phyloP scores from a whole-genome alignment of 1,140 invertebrate species.

The Eupeodes corollae region DNA sequence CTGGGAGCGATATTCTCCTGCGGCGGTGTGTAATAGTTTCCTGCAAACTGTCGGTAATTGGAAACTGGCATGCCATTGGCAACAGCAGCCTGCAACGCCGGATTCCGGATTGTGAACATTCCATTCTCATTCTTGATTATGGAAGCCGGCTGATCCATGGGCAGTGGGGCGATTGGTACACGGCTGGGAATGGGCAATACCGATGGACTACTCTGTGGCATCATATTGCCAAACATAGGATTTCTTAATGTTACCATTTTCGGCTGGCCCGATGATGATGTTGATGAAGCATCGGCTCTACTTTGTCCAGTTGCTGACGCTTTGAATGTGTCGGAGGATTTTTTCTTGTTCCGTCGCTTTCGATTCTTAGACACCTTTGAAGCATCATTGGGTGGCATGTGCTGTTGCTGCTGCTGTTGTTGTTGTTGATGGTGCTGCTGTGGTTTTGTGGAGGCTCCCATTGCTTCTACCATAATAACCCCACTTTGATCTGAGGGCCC shows the following conservation, averaged over 20 bases:
- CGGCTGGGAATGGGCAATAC: slow-evolving; percentile 6
- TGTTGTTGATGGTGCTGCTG: slow-evolving; percentile 6
- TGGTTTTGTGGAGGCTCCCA: slow-evolving; percentile 16
- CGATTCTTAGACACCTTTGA: slow-evolving; percentile 38
- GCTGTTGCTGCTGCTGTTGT: slow-evolving; percentile 7
- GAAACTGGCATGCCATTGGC: slow-evolving; percentile 27
- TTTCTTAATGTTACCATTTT: slow-evolving; percentile 66
- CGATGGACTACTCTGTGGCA: not conserved
- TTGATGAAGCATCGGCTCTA: not conserved
- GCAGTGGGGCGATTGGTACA: slow-evolving; percentile 17
- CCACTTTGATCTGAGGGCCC: slow-evolving; percentile 17
- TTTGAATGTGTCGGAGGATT: slow-evolving; percentile 13
- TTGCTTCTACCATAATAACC: slow-evolving; percentile 34
- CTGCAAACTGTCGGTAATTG: slow-evolving; percentile 27
- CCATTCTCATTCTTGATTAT: slow-evolving; percentile 60
- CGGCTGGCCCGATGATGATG: slow-evolving; percentile 26
- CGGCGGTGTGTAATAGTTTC: slow-evolving; percentile 28
- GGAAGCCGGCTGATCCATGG: slow-evolving; percentile 41
- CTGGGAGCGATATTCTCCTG: slow-evolving; percentile 29
- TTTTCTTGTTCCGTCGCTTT: slow-evolving; percentile 51
- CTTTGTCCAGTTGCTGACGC: not conserved
- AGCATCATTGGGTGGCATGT: slow-evolving; percentile 11
- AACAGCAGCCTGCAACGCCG: slow-evolving; percentile 37
- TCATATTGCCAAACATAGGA: slow-evolving; percentile 47
- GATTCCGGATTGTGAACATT: slow-evolving; percentile 73